These are phyloP conservation scores for Baronia brevicornis DNA, from an alignment of 2,888 invertebrate genomes.

Conservation along the genomic window DNA sequence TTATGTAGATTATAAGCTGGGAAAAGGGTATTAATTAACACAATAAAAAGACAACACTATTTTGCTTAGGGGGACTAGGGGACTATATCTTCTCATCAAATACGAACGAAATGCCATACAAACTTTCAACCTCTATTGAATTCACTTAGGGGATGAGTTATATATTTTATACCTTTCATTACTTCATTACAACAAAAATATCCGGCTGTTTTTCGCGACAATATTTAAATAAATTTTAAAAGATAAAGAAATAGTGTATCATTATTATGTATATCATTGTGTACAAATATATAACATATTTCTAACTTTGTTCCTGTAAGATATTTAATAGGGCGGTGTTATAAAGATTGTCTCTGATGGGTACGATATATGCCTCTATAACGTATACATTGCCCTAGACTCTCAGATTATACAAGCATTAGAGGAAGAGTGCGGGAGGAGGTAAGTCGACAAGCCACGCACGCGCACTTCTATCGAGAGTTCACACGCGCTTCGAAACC, in stretches of 20 bases:
- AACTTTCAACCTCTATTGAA: no score
- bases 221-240: no score
- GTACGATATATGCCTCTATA: constrained; percentile 12
- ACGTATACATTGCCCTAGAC: constrained; percentile 31
- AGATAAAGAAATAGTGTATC: no score
- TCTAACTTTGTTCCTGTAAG: no score
- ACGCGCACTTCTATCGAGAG: constrained; percentile 62
- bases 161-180: no score
- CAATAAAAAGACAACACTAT: not conserved
- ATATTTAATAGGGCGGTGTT: not conserved
- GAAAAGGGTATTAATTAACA: not conserved
- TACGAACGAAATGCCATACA: no score
- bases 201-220: no score
- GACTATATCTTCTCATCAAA: not conserved
- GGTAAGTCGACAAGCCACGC: constrained; percentile 50
- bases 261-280: no score
- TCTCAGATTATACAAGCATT: constrained; percentile 44
- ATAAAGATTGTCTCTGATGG: constrained; percentile 3
- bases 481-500: constrained; percentile 71
- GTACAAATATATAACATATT: no score
- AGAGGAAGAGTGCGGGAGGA: constrained; percentile 44
- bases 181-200: no score
- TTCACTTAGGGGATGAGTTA: no score
- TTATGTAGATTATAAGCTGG: no score
- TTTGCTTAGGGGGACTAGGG: not conserved